These are phyloP conservation scores for Phalloptychus januarius DNA, from an alignment of 2,797 vertebrate genomes.

Conservation along the genomic window DNA sequence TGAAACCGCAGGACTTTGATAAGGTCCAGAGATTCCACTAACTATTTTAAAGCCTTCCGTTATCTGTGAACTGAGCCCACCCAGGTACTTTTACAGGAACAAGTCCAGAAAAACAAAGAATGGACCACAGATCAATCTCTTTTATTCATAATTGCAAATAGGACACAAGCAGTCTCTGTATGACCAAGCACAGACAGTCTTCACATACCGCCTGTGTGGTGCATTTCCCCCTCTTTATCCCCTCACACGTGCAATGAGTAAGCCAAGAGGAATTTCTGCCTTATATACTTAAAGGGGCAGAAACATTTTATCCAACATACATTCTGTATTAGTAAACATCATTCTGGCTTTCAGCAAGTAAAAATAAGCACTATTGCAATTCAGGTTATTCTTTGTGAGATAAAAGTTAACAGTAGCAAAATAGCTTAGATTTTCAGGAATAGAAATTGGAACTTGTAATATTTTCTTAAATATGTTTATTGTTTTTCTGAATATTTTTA, in stretches of 20 bases:
- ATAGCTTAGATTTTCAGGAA: slow-evolving; percentile 16
- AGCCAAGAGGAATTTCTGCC: slow-evolving; percentile 86
- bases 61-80: slow-evolving; percentile 49
- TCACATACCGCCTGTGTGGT: slow-evolving; percentile 78
- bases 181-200: slow-evolving; percentile 61
- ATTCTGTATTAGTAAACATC: slow-evolving; percentile 18
- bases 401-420: slow-evolving; percentile 36
- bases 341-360: slow-evolving; percentile 7
- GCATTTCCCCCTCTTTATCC: slow-evolving; percentile 80
- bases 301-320: slow-evolving; percentile 46
- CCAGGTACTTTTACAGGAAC: background rate
- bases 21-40: slow-evolving; percentile 64
- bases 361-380: slow-evolving; percentile 17
- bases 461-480: background rate
- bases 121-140: slow-evolving; percentile 36
- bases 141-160: slow-evolving; percentile 55
- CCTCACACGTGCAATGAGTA: slow-evolving; percentile 85
- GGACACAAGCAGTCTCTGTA: slow-evolving; percentile 21
- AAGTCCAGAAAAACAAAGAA: slow-evolving; percentile 34
- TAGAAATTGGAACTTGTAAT: background rate
- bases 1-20: slow-evolving; percentile 57
- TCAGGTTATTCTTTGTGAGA: slow-evolving; percentile 4
- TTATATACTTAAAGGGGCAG: slow-evolving; percentile 85
- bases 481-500: background rate
- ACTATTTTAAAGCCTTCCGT: slow-evolving; percentile 65